Conservation (phyloP, 30 jellyfish, hydroid and myxozoan species). For the Aurelia aurita region DNA sequence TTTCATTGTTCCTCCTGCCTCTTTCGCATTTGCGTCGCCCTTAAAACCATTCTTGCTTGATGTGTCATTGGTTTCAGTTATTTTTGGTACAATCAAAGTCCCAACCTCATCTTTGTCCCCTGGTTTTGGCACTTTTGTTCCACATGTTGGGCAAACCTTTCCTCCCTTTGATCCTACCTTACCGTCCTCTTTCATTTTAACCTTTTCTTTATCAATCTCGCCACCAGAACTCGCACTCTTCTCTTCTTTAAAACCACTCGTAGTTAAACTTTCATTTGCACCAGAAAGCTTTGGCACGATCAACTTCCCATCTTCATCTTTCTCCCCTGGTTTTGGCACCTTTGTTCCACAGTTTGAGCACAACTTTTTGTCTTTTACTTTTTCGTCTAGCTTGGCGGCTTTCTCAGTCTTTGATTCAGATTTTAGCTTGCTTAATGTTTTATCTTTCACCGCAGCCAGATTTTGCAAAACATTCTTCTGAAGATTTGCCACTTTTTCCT, state of each 20-base stretch:
- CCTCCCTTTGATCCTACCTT: background rate
- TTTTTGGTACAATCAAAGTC: slow-evolving; percentile 28
- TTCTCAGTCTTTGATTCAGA: background rate
- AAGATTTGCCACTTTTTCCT: slow-evolving; percentile 13
- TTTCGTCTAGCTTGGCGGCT: background rate
- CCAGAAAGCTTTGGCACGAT: slow-evolving; percentile 33
- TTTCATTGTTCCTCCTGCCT: background rate
- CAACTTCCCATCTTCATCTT: background rate
- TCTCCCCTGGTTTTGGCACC: slow-evolving; percentile 31
- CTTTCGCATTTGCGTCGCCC: background rate
- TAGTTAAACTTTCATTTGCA: background rate
- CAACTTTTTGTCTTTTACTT: background rate
- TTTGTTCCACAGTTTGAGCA: slow-evolving; percentile 25
- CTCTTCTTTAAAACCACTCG: background rate
- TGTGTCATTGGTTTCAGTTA: slow-evolving; percentile 24
- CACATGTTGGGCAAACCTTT: slow-evolving; percentile 9
- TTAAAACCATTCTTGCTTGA: background rate
- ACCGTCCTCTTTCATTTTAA: background rate
- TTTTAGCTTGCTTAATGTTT: background rate
- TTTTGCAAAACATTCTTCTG: slow-evolving; percentile 22
- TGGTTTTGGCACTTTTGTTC: slow-evolving; percentile 34
- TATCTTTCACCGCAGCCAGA: slow-evolving; percentile 1
- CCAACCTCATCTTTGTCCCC: slow-evolving; percentile 41
- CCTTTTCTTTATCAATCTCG: background rate
- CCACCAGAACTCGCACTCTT: background rate